Conservation (phyloP, 2,888 invertebrate species). For the Erpobdella octoculata region DNA sequence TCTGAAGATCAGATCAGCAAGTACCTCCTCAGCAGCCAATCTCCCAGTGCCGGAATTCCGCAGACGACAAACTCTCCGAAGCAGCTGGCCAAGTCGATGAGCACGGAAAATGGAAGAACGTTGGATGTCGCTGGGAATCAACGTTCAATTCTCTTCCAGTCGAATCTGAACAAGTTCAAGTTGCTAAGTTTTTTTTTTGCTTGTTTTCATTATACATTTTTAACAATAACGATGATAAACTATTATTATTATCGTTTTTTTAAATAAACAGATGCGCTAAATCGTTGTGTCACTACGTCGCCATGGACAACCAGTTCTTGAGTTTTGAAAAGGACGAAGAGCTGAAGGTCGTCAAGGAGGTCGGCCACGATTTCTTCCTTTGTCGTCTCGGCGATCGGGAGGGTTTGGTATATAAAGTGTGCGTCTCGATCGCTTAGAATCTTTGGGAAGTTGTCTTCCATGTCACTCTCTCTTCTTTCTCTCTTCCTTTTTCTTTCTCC, state of each 20-base stretch:
- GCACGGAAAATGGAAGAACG: background rate
- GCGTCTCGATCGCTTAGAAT: conserved; percentile 23
- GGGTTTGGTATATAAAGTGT: conserved; percentile 35
- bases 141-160: background rate
- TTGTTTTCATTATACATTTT: background rate
- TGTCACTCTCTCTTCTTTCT: background rate
- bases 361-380: conserved; percentile 33
- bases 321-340: conserved; percentile 36
- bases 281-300: conserved; percentile 36
- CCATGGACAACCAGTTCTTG: conserved; percentile 34
- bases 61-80: background rate
- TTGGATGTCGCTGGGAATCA: background rate
- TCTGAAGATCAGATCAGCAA: conserved; percentile 3
- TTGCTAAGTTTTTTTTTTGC: background rate
- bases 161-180: background rate
- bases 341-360: conserved; percentile 30
- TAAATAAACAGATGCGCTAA: conserved; percentile 34
- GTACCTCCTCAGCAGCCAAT: too few relatives aligned
- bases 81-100: background rate
- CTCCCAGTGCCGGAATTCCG: too few relatives aligned
- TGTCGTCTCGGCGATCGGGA: conserved; percentile 34
- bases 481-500: background rate
- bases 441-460: too few relatives aligned
- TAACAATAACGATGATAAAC: too few relatives aligned
- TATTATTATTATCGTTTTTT: too few relatives aligned